Evolutionary conservation across 30 jellyfish, hydroid and myxozoan species (phyloP).

Genomic region (Aurelia sp.): DNA sequence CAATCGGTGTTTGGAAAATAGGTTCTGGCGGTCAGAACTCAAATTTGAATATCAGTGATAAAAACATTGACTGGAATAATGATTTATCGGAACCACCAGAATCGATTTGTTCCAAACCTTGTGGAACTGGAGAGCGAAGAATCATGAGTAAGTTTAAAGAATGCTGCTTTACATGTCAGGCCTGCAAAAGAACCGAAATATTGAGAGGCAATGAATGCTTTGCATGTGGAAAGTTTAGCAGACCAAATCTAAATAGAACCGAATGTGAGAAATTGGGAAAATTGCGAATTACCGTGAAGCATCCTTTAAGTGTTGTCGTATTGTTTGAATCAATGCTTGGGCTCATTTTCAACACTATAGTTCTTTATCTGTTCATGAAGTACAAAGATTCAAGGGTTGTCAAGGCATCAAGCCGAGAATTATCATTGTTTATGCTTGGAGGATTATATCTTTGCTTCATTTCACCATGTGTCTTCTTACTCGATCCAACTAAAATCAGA

Average conservation of each 20-base stretch:
- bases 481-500: constrained; percentile 38
- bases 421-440: constrained; percentile 45
- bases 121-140: constrained; percentile 30
- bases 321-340: constrained; percentile 41
- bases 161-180: constrained; percentile 61
- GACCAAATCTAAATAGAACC: constrained; percentile 13
- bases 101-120: constrained; percentile 53
- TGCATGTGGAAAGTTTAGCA: constrained; percentile 12
- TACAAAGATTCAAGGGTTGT: constrained; percentile 45
- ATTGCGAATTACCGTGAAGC: background rate
- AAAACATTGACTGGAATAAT: constrained; percentile 4
- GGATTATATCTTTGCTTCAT: constrained; percentile 63
- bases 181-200: constrained; percentile 29
- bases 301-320: constrained; percentile 12
- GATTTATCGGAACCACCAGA: background rate
- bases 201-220: constrained; percentile 31
- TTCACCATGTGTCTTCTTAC: constrained; percentile 53
- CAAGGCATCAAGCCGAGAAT: constrained; percentile 69
- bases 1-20: background rate
- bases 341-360: constrained; percentile 18
- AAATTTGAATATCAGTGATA: background rate
- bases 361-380: constrained; percentile 31
- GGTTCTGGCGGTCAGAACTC: background rate
- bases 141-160: background rate
- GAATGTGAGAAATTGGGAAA: constrained; percentile 19